Evolutionary conservation across 2,797 vertebrate genomes (phyloP), one percentile per base, ranked within the genome.

Genomic region (Macropus fuliginosus): DNA sequence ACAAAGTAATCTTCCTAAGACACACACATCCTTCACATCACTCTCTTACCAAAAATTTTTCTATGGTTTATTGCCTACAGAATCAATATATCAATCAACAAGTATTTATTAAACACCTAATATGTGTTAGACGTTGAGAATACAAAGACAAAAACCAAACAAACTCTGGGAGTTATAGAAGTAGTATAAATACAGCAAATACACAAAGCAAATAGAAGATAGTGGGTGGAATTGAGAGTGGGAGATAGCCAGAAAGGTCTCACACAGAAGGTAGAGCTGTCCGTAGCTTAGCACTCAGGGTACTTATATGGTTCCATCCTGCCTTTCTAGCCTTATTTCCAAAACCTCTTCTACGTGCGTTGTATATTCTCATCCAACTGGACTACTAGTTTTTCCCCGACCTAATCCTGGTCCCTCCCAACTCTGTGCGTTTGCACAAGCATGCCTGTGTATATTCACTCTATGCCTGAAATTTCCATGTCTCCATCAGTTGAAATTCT

Each of bases 301-400:
- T 62, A 3, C 29, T 62, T 62, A 14, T 12, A 14, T 66, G 59
- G 12, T 66, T 66, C 59, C 31, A n/a, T 66, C 59, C 59, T 74
- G 13, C 62, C 34, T 74, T 74, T 74, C 62, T 74, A 5, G n/a
- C 62, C 62, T 74, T 6, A 40, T 40, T 74, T 74, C 34, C n/a
- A 18, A 40, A 16, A 93, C 31, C 52, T 10, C 50, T 54, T 46
- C 24, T 66, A 54, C 92, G 31, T 54, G 50, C 91, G 21, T 0
- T 52, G 94, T 24, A 1, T 74, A 90, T 93, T 94, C 94, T 87
- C 74, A n/a, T 96, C 59, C 57, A 66, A 54, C 90, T 54, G 34
- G 28, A 87, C 0, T 54, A 31, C 62, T 54, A 66, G 89, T 54
- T 93, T 91, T 34, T 91, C 57, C 28, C 0, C 46, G 91, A 66